phyloP scores from a whole-genome alignment of 1,140 invertebrate genomes.

The Oreohelix idahoensis region DNA sequence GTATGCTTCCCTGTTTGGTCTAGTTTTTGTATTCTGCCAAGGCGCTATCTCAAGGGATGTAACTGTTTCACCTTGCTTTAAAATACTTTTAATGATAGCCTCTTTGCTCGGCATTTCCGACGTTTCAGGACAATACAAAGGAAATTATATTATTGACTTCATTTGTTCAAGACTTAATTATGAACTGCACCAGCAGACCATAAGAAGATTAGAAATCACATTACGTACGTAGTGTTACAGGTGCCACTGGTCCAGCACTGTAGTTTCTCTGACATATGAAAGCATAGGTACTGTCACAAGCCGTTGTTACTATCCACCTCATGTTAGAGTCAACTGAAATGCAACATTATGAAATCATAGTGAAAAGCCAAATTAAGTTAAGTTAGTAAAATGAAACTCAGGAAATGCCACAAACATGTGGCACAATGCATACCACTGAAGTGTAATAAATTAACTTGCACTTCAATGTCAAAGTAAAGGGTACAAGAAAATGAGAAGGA shows the following conservation, averaged over 20 bases:
- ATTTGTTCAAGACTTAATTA: no score
- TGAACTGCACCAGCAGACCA: no score
- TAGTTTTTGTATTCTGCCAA: no score
- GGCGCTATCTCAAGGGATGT: no score
- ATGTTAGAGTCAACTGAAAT: neutral
- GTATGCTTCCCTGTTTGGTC: no score
- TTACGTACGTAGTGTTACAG: neutral
- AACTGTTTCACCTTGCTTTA: neutral
- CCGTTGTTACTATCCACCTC: slow-evolving; percentile 8
- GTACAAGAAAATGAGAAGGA: no score
- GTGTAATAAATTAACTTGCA: neutral
- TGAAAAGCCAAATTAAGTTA: neutral
- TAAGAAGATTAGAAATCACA: neutral
- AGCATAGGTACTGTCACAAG: neutral
- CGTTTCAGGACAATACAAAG: neutral
- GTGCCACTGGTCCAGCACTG: neutral
- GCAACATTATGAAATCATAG: neutral
- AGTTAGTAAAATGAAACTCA: slow-evolving; percentile 7
- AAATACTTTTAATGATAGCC: no score
- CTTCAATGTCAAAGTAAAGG: neutral
- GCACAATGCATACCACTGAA: neutral
- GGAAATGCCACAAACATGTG: neutral
- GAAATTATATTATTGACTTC: neutral
- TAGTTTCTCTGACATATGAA: slow-evolving; percentile 19
- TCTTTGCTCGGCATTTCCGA: no score